Conservation (phyloP, 2,797 vertebrate species). For the Benthosema pterotum region DNA sequence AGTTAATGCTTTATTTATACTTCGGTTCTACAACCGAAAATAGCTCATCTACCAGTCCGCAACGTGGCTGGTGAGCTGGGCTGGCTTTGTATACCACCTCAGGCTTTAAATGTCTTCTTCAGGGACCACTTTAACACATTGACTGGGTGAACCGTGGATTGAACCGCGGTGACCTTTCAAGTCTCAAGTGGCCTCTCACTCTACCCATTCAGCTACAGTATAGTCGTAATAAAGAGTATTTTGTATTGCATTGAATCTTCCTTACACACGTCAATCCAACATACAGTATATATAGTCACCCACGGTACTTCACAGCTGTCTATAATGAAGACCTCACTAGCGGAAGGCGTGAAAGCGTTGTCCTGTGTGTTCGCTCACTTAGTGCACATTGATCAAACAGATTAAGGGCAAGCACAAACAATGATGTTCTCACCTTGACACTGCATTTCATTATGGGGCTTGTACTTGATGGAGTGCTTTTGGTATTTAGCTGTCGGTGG, state of each 20-base stretch:
- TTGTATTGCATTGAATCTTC: not conserved
- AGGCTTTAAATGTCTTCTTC: too few species aligned
- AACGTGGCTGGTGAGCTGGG: too few species aligned
- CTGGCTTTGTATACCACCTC: too few species aligned
- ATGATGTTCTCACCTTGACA: conserved; percentile 45
- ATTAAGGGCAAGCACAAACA: conserved; percentile 61
- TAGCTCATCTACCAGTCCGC: too few species aligned
- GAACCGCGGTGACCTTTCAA: not conserved
- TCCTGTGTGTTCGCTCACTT: conserved; percentile 45
- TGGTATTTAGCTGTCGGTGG: conserved; percentile 48
- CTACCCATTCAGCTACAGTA: not conserved
- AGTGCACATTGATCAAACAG: conserved; percentile 61
- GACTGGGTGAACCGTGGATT: too few species aligned
- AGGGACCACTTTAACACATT: too few species aligned
- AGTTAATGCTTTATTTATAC: too few species aligned
- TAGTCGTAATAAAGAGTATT: too few species aligned
- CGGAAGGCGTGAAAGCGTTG: conserved; percentile 39
- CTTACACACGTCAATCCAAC: not conserved
- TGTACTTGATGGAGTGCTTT: conserved; percentile 55
- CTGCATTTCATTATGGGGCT: conserved; percentile 57
- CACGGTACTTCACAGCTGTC: not conserved
- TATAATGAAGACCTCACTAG: conserved; percentile 45
- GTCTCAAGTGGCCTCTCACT: not conserved
- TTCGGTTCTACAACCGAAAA: too few species aligned
- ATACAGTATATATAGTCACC: too few species aligned